Evolutionary conservation across 2,888 invertebrate species (phyloP).

Genomic region (Alsophila aescularia): DNA sequence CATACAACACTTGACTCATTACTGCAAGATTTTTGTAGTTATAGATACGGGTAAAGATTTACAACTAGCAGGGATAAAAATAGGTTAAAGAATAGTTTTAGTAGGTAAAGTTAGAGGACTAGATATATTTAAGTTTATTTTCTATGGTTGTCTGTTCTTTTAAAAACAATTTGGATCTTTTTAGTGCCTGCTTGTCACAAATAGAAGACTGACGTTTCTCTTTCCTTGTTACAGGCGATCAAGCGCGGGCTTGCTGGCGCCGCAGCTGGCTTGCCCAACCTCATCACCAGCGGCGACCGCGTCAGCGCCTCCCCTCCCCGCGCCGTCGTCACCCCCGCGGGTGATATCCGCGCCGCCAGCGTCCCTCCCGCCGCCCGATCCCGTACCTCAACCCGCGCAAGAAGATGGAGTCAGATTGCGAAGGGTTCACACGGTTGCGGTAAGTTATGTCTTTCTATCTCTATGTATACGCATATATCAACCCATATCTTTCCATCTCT

Average conservation of each 20-base stretch:
- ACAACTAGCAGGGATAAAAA: too few relatives aligned
- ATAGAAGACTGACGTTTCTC: neutral
- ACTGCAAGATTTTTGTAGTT: too few relatives aligned
- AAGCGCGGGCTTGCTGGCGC: slow-evolving; percentile 75
- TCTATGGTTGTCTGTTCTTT: too few relatives aligned
- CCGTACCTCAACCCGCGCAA: slow-evolving; percentile 69
- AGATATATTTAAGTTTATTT: too few relatives aligned
- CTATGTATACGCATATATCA: too few relatives aligned
- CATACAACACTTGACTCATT: too few relatives aligned
- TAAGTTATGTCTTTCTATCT: neutral
- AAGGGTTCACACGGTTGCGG: slow-evolving; percentile 32
- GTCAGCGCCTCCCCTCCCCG: slow-evolving; percentile 59
- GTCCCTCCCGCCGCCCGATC: slow-evolving; percentile 59
- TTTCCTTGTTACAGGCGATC: slow-evolving; percentile 73
- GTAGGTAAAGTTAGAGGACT: too few relatives aligned
- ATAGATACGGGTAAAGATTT: too few relatives aligned
- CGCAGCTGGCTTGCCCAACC: slow-evolving; percentile 73
- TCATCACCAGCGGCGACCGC: slow-evolving; percentile 65
- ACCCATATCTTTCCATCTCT: too few relatives aligned
- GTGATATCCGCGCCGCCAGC: slow-evolving; percentile 65
- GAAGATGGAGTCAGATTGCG: slow-evolving; percentile 79
- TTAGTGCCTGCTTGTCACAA: too few relatives aligned
- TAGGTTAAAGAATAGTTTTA: too few relatives aligned
- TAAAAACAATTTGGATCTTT: too few relatives aligned
- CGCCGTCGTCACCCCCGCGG: slow-evolving; percentile 76